Evolutionary conservation across 2,113 vertebrate genomes (phyloP).

Genomic region (Rattus norvegicus): GRCr8 NC_086020.1:234417001-234417500

Average conservation of each 20-base stretch:
- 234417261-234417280: background rate
- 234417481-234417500: background rate
- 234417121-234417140: background rate
- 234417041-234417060: background rate
- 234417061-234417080: background rate
- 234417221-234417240: background rate
- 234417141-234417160: background rate
- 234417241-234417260: background rate
- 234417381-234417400: background rate
- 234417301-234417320: background rate
- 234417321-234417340: conserved; percentile 20
- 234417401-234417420: background rate
- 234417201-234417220: background rate
- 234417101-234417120: background rate
- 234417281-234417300: background rate
- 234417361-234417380: background rate
- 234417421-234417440: background rate
- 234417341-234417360: background rate
- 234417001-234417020: background rate
- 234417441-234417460: background rate
- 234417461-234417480: background rate
- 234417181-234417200: background rate
- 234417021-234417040: background rate
- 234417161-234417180: background rate
- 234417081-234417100: background rate